Percentiles rank a stretch among this genome's conserved stretches.
These are phyloP conservation scores for Ceratitis capitata DNA, from an alignment of 1,140 invertebrate species.

Conservation along the genomic window DNA sequence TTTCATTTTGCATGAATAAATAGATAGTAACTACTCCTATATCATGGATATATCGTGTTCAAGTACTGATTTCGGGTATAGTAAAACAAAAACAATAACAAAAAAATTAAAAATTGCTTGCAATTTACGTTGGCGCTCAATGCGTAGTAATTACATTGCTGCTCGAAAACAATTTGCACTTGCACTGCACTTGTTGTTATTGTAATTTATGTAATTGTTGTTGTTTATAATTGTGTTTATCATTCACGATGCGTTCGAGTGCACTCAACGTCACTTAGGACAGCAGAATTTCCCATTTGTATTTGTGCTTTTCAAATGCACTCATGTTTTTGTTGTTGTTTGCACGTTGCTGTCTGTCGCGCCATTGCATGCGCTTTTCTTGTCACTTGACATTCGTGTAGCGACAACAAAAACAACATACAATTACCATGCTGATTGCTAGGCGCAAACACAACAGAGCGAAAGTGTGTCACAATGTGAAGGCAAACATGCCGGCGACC, in stretches of 20 bases:
- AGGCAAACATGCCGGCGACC: neutral
- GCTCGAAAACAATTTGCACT: too few species aligned
- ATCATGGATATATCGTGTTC: too few species aligned
- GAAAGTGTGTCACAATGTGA: conserved; percentile 23
- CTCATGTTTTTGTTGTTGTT: neutral
- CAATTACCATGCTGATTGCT: neutral
- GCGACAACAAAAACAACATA: neutral
- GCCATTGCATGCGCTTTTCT: neutral
- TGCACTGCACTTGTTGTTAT: neutral
- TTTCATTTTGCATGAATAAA: too few species aligned
- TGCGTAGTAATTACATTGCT: too few species aligned
- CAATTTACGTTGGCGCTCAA: too few species aligned
- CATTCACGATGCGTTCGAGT: neutral
- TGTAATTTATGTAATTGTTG: neutral
- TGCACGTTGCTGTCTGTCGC: neutral
- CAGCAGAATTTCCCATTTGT: neutral
- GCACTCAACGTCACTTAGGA: neutral
- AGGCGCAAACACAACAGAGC: neutral
- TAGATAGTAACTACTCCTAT: too few species aligned
- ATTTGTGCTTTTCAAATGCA: neutral
- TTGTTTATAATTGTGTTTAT: neutral
- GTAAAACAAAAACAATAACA: too few species aligned
- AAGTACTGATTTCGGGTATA: too few species aligned
- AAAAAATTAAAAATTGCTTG: too few species aligned
- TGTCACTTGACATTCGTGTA: neutral